These are phyloP conservation scores for Cassiopea andromeda DNA, from an alignment of 30 jellyfish, hydroid and myxozoan species.

Conservation along the genomic window DNA sequence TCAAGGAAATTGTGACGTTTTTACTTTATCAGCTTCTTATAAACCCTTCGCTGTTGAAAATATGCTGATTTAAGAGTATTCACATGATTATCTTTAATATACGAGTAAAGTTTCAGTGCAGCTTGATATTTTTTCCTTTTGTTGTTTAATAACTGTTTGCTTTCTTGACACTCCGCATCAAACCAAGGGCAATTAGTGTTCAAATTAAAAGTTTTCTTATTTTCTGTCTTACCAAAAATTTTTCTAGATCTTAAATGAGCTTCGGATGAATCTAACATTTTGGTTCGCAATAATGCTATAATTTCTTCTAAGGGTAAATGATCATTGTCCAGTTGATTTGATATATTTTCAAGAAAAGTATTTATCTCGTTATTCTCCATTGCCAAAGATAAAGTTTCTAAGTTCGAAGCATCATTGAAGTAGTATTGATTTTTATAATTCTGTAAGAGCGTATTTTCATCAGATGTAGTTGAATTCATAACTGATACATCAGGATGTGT, in stretches of 20 bases:
- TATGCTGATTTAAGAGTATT: conserved; percentile 10
- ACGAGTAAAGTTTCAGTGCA: conserved; percentile 19
- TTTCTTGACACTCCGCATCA: conserved; percentile 21
- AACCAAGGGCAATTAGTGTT: conserved; percentile 16
- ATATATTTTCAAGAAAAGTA: conserved; percentile 8
- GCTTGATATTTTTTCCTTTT: conserved; percentile 14
- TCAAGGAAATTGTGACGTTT: conserved; percentile 27
- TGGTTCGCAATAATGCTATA: conserved; percentile 6
- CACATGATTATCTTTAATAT: conserved; percentile 8
- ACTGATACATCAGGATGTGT: conserved; percentile 9
- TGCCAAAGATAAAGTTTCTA: conserved; percentile 18
- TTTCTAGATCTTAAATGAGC: conserved; percentile 14
- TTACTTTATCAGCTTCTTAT: conserved; percentile 23
- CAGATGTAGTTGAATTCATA: not conserved
- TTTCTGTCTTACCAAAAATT: not conserved
- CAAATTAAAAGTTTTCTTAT: not conserved
- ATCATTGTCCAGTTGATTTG: conserved; percentile 11
- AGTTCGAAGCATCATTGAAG: conserved; percentile 5
- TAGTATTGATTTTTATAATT: conserved; percentile 7
- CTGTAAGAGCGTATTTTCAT: conserved; percentile 1
- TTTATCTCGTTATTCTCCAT: conserved; percentile 9
- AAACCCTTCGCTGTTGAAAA: conserved; percentile 11
- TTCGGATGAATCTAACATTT: conserved; percentile 7
- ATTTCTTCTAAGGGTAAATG: conserved; percentile 3
- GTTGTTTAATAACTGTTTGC: conserved; percentile 22